A percentile compares a stretch with the other conserved stretches of the same genome.
Evolutionary conservation across 2,888 invertebrate species (phyloP).

Genomic region (Sepiola atlantica): DNA sequence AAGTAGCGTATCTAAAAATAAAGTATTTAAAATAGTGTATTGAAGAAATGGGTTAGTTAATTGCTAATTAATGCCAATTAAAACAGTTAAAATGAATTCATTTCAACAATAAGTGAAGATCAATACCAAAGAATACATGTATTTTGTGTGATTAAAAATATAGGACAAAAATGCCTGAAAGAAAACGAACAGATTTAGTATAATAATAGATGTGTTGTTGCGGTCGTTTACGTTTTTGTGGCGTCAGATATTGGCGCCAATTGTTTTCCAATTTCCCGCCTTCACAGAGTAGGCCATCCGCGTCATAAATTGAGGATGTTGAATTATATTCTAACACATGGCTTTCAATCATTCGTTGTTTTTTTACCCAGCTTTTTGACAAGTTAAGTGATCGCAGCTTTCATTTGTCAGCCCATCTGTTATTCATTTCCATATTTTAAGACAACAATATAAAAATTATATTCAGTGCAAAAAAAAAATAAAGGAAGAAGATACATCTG

Average conservation of each 20-base stretch:
- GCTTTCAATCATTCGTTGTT: neutral
- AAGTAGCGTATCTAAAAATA: no score
- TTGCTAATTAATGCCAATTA: no score
- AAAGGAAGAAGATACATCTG: neutral
- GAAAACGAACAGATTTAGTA: no score
- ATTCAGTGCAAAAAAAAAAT: neutral
- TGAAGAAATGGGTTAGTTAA: no score
- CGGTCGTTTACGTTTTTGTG: neutral
- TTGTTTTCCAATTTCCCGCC: neutral
- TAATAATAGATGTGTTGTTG: no score
- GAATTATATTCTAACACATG: slow-evolving; percentile 7
- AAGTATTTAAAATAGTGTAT: no score
- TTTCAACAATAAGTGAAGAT: no score
- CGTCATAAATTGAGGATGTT: neutral
- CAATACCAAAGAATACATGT: no score
- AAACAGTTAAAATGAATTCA: no score
- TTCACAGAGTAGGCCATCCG: neutral
- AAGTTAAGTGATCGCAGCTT: neutral
- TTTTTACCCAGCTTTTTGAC: neutral
- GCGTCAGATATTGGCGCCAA: neutral
- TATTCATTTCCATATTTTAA: neutral
- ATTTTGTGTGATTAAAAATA: no score
- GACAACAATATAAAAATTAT: neutral
- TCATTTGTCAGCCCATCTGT: slow-evolving; percentile 12
- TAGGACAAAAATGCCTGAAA: no score